phyloP scores from a whole-genome alignment of 2,888 invertebrate species.

The Atrina japonica region DNA sequence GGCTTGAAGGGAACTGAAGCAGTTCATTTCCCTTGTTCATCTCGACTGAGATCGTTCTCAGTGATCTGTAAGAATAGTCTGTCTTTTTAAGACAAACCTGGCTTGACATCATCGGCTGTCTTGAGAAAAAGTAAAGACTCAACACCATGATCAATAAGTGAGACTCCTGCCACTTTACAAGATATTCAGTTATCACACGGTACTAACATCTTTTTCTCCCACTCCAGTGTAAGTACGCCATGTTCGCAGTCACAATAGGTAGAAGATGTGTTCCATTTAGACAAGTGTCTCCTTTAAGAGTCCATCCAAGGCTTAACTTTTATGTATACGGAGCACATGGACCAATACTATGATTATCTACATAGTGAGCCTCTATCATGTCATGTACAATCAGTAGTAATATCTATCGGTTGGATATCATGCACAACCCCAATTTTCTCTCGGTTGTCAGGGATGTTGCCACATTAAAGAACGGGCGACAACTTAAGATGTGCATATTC shows the following conservation, averaged over 20 bases:
- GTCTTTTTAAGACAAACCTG: slow-evolving; percentile 37
- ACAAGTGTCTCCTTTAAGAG: slow-evolving; percentile 16
- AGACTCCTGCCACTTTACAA: neutral
- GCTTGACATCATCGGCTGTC: slow-evolving; percentile 34
- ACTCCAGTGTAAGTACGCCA: neutral
- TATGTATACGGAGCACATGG: slow-evolving; percentile 7
- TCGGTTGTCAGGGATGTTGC: slow-evolving; percentile 9
- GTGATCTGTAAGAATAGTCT: slow-evolving; percentile 32
- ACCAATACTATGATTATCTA: slow-evolving; percentile 24
- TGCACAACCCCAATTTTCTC: slow-evolving; percentile 10
- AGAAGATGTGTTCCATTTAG: too few relatives aligned
- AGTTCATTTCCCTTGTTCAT: slow-evolving; percentile 36
- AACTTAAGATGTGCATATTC: neutral
- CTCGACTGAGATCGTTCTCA: slow-evolving; percentile 17
- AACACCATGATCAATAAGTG: neutral
- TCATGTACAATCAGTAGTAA: slow-evolving; percentile 35
- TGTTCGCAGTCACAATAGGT: neutral
- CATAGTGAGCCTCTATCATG: slow-evolving; percentile 26
- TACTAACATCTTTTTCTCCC: neutral
- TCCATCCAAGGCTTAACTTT: slow-evolving; percentile 16
- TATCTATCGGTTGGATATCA: slow-evolving; percentile 25
- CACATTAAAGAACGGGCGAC: slow-evolving; percentile 20
- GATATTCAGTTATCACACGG: slow-evolving; percentile 1
- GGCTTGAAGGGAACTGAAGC: slow-evolving; percentile 40
- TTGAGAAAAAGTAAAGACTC: slow-evolving; percentile 4